Percentiles rank a stretch among this genome's conserved stretches.
These are phyloP conservation scores for Trichopria drosophilae DNA, from an alignment of 2,888 invertebrate species.

Conservation along the genomic window DNA sequence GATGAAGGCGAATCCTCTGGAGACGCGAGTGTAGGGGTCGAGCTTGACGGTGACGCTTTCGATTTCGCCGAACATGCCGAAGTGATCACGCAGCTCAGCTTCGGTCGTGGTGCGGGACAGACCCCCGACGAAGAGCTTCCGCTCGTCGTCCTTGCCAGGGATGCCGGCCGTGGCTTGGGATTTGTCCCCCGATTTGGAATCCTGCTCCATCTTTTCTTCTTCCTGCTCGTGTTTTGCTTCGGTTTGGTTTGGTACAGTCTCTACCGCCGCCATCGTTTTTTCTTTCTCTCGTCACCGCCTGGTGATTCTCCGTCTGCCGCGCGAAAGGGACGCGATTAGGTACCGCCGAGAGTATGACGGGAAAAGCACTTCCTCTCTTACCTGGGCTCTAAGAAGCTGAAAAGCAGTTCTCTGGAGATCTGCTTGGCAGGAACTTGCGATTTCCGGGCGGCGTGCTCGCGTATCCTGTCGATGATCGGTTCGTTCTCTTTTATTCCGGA, in stretches of 20 bases:
- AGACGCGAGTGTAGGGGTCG: constrained; percentile 66
- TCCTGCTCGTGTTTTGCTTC: too few relatives aligned
- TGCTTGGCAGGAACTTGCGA: too few relatives aligned
- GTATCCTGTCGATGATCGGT: too few relatives aligned
- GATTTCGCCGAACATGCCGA: constrained; percentile 67
- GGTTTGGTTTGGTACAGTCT: constrained; percentile 51
- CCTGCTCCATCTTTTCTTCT: constrained; percentile 38
- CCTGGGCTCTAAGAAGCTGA: too few relatives aligned
- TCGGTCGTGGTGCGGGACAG: constrained; percentile 65
- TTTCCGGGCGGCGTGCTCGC: too few relatives aligned
- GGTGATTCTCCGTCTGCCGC: too few relatives aligned
- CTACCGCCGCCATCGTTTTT: constrained; percentile 53
- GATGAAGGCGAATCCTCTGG: constrained; percentile 70
- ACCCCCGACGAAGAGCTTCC: constrained; percentile 70
- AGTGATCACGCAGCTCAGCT: constrained; percentile 67
- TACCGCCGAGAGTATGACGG: too few relatives aligned
- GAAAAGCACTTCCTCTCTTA: too few relatives aligned
- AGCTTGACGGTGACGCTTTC: constrained; percentile 67
- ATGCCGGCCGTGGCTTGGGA: constrained; percentile 55
- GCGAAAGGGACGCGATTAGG: too few relatives aligned
- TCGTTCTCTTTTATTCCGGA: too few relatives aligned
- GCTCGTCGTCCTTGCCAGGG: constrained; percentile 60
- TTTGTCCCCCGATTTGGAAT: constrained; percentile 40
- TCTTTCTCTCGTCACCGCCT: background rate
- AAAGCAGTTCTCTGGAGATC: too few relatives aligned